Percentiles rank a stretch among this genome's conserved stretches.
Conservation (phyloP, 2,888 invertebrate genomes). For the Epiblema foenella region DNA sequence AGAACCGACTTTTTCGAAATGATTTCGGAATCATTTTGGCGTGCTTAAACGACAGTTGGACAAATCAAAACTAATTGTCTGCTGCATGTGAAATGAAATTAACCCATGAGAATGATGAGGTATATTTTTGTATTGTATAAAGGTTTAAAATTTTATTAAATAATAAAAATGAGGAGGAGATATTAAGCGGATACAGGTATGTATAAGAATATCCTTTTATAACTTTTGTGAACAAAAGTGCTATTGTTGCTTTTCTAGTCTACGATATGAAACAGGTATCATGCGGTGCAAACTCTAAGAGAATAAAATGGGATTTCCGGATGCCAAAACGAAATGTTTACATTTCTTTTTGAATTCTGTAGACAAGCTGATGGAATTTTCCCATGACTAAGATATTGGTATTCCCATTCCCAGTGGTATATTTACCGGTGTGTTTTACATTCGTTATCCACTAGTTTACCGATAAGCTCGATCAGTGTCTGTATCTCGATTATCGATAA, state of each 20-base stretch:
- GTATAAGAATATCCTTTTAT: background rate
- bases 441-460: constrained; percentile 41
- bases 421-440: constrained; percentile 34
- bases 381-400: no score
- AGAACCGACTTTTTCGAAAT: no score
- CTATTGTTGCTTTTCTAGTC: background rate
- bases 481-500: constrained; percentile 31
- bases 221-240: background rate
- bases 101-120: no score
- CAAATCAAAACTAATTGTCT: no score
- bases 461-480: constrained; percentile 48
- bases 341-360: constrained; percentile 1
- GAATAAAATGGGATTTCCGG: constrained; percentile 6
- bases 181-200: background rate
- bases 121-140: no score
- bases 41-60: no score
- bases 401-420: no score
- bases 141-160: no score
- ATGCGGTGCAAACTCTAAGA: background rate
- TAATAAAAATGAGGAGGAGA: background rate
- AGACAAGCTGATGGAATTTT: constrained; percentile 13
- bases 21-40: no score
- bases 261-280: background rate
- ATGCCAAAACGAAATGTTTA: constrained; percentile 4
- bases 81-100: no score